Conservation (phyloP, 2,797 vertebrate species). For the Fistularia tabacaria region DNA sequence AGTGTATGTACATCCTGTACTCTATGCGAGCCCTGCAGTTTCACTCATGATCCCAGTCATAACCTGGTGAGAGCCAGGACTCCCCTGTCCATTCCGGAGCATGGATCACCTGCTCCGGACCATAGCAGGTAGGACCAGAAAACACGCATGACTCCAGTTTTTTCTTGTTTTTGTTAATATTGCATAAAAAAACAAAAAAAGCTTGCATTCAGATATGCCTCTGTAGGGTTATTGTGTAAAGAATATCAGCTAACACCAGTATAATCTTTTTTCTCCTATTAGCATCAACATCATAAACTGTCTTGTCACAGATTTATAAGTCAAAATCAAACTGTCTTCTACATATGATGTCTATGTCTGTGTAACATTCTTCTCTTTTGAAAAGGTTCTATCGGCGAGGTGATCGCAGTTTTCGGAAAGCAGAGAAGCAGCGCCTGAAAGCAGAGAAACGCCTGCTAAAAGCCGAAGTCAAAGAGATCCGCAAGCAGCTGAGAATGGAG, state of each 20-base stretch:
- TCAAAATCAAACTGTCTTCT: neutral
- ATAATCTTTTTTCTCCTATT: no score
- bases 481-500: conserved; percentile 92
- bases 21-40: conserved; percentile 87
- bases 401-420: conserved; percentile 90
- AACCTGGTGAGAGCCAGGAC: conserved; percentile 85
- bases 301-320: no score
- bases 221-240: no score
- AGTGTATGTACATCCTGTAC: conserved; percentile 89
- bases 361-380: neutral
- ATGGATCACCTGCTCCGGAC: conserved; percentile 73
- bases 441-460: conserved; percentile 94
- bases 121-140: conserved; percentile 73
- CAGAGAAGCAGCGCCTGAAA: conserved; percentile 91
- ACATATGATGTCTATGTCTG: neutral
- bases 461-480: conserved; percentile 92
- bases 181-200: no score
- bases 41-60: conserved; percentile 86
- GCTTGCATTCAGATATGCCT: no score
- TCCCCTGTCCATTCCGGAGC: conserved; percentile 78
- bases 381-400: conserved; percentile 88
- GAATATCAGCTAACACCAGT: no score
- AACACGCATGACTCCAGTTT: no score
- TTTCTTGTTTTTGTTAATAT: no score
- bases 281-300: no score